Percentiles rank a stretch among this genome's conserved stretches.
These are phyloP conservation scores for Euphonia xanthogaster DNA, from an alignment of 2,797 vertebrate genomes.

Conservation along the genomic window DNA sequence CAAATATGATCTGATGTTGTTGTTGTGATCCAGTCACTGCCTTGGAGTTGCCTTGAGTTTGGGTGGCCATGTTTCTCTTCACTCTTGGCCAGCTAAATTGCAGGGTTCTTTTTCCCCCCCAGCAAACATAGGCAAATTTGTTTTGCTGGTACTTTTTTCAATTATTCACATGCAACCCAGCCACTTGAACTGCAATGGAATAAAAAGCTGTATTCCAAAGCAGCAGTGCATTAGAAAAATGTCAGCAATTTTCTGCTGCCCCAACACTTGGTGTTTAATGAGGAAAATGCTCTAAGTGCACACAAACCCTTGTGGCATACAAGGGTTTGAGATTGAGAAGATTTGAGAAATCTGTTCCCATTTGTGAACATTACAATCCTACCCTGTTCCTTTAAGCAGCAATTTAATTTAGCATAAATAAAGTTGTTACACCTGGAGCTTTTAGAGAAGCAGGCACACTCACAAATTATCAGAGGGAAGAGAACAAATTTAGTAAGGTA, in stretches of 20 bases:
- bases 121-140: background rate
- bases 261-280: conserved; percentile 37
- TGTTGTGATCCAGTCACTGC: background rate
- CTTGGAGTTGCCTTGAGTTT: background rate
- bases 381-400: background rate
- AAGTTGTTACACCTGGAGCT: conserved; percentile 1
- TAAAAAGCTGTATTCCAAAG: conserved; percentile 39
- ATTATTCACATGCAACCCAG: background rate
- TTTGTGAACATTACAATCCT: background rate
- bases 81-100: background rate
- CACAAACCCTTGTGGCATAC: background rate
- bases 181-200: background rate
- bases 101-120: background rate
- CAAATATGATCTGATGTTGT: background rate
- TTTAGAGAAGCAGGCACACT: background rate
- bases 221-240: conserved; percentile 1
- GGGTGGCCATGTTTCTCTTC: background rate
- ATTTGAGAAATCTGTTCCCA: background rate
- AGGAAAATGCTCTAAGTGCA: conserved; percentile 49
- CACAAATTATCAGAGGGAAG: background rate
- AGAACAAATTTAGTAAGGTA: background rate
- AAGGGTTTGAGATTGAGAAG: background rate
- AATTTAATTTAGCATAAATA: conserved; percentile 31
- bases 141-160: background rate
- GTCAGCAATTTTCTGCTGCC: conserved; percentile 43